Evolutionary conservation across 1,140 invertebrate genomes (phyloP).

Genomic region (Nomia melanderi): DNA sequence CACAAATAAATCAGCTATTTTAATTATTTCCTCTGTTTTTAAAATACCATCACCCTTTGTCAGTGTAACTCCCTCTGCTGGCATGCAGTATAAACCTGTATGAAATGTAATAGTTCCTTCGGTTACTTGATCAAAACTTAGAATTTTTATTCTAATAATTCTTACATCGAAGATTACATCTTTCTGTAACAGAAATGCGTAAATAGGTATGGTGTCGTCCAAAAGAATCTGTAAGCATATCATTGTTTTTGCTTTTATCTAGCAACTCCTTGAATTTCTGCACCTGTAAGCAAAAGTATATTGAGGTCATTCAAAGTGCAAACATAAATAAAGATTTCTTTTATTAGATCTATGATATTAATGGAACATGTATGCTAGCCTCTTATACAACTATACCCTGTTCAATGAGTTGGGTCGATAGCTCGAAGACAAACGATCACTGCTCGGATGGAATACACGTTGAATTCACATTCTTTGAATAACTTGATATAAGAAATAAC

Average conservation of each 20-base stretch:
- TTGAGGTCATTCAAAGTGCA: neutral
- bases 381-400: too few species aligned
- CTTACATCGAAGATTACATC: conserved; percentile 98
- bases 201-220: conserved; percentile 95
- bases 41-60: conserved; percentile 89
- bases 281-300: conserved; percentile 62
- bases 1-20: conserved; percentile 92
- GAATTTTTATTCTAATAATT: conserved; percentile 50
- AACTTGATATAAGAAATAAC: too few species aligned
- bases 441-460: too few species aligned
- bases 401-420: too few species aligned
- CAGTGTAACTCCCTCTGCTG: conserved; percentile 94
- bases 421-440: too few species aligned
- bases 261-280: conserved; percentile 69
- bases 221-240: conserved; percentile 89
- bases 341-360: too few species aligned
- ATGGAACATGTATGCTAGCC: too few species aligned
- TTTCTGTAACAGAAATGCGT: conserved; percentile 96
- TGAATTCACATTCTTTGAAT: too few species aligned
- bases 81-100: conserved; percentile 97
- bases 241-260: conserved; percentile 57
- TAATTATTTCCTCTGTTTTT: conserved; percentile 91
- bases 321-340: neutral
- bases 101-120: neutral
- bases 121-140: neutral